phyloP scores from a whole-genome alignment of 2,888 invertebrate genomes.

The Augochlorella aurata region DNA sequence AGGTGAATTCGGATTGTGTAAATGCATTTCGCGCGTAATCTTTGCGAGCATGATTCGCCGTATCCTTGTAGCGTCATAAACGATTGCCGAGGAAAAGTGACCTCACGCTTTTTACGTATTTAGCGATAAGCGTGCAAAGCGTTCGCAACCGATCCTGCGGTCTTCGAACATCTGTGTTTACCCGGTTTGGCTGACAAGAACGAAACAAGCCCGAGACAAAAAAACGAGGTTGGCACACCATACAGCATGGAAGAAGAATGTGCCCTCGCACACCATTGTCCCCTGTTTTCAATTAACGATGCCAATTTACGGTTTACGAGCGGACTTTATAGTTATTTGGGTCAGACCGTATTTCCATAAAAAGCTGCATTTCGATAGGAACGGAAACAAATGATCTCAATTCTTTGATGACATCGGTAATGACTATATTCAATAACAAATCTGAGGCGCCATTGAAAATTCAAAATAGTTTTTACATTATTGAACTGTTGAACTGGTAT shows the following conservation, averaged over 20 bases:
- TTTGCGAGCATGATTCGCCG: neutral
- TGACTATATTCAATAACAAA: too few relatives aligned
- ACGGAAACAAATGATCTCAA: neutral
- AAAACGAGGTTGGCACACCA: constrained; percentile 13
- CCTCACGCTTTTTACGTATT: constrained; percentile 12
- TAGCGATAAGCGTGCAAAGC: constrained; percentile 30
- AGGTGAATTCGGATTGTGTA: constrained; percentile 4
- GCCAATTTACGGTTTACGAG: neutral
- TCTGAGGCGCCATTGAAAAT: too few relatives aligned
- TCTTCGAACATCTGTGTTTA: constrained; percentile 61
- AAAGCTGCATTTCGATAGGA: neutral
- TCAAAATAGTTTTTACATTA: too few relatives aligned
- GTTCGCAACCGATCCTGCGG: constrained; percentile 11
- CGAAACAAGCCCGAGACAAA: neutral
- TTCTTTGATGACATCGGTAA: neutral
- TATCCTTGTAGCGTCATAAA: constrained; percentile 3
- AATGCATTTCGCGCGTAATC: neutral
- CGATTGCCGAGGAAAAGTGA: neutral
- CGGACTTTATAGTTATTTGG: neutral
- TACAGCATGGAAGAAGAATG: constrained; percentile 17
- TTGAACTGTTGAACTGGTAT: too few relatives aligned
- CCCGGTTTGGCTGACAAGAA: constrained; percentile 14
- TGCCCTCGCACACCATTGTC: constrained; percentile 1
- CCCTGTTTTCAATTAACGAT: neutral
- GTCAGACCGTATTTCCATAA: neutral